Percentiles rank a stretch among this genome's conserved stretches.
Evolutionary conservation across 1,140 invertebrate species (phyloP).

Genomic region (Glossosoma conforme): DNA sequence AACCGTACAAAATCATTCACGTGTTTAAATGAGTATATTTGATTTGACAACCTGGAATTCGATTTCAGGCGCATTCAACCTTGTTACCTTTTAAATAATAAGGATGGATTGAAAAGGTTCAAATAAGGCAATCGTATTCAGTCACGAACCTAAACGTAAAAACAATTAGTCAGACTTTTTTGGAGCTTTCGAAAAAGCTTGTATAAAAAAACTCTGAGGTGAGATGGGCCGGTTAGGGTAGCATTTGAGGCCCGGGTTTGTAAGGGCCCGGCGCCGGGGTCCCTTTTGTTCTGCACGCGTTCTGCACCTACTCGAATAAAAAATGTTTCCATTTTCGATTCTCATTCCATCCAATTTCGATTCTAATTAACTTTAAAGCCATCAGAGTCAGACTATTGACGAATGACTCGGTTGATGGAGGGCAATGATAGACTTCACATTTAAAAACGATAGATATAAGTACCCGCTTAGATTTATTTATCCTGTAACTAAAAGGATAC

Average conservation of each 20-base stretch:
- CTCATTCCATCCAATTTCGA: conserved; percentile 17
- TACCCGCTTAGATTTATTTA: too few species aligned
- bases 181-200: conserved; percentile 1
- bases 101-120: conserved; percentile 4
- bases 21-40: too few species aligned
- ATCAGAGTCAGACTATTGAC: too few species aligned
- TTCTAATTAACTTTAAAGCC: conserved; percentile 19
- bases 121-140: conserved; percentile 6
- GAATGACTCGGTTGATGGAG: too few species aligned
- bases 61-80: too few species aligned
- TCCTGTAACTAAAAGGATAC: too few species aligned
- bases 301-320: neutral
- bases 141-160: conserved; percentile 19
- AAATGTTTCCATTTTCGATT: conserved; percentile 11
- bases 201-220: conserved; percentile 12
- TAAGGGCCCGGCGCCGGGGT: conserved; percentile 12
- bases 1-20: too few species aligned
- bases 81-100: too few species aligned
- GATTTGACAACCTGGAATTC: too few species aligned
- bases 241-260: too few species aligned
- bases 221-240: conserved; percentile 6
- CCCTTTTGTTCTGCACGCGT: conserved; percentile 15
- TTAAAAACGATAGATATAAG: too few species aligned
- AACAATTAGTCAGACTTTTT: conserved; percentile 21
- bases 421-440: too few species aligned